phyloP scores from a whole-genome alignment of 37 sponge, comb jelly and placozoan genomes.

The Petrosia ficiformis region DNA sequence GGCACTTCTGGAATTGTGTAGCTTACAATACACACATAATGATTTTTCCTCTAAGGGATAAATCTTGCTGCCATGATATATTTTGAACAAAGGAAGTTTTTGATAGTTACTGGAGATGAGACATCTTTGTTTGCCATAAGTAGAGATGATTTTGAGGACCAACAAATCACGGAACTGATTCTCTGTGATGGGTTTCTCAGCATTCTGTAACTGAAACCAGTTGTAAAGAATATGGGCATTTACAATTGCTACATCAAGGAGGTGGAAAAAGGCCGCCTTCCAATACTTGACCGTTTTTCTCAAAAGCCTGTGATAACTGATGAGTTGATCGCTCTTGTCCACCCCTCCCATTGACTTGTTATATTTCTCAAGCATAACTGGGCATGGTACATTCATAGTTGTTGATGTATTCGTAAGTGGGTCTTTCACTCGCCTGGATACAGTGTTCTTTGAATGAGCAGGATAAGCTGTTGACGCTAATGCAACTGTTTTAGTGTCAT shows the following conservation, averaged over 20 bases:
- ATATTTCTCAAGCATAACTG: conserved; percentile 29
- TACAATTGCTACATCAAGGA: conserved; percentile 37
- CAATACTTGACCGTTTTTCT: conserved; percentile 28
- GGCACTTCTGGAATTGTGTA: not conserved
- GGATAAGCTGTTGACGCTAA: conserved; percentile 33
- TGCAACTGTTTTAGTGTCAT: conserved; percentile 22
- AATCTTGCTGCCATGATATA: not conserved
- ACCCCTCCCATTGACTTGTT: conserved; percentile 54
- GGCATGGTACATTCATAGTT: conserved; percentile 11
- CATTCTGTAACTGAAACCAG: not conserved
- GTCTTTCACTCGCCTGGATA: not conserved
- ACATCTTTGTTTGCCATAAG: conserved; percentile 2
- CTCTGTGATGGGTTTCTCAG: not conserved
- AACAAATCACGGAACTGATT: conserved; percentile 1
- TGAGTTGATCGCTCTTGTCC: conserved; percentile 31
- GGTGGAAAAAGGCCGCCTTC: conserved; percentile 42
- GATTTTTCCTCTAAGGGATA: not conserved
- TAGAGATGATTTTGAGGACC: conserved; percentile 3
- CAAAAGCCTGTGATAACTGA: conserved; percentile 17
- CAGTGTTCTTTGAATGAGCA: conserved; percentile 16
- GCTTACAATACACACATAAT: not conserved
- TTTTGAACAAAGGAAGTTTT: not conserved
- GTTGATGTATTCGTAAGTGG: not conserved
- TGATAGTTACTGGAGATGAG: no score
- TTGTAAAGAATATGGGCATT: conserved; percentile 29